Evolutionary conservation across 1,140 invertebrate genomes (phyloP), one percentile per base, ranked within the genome.

Genomic region (Muscidifurax raptorellus): DNA sequence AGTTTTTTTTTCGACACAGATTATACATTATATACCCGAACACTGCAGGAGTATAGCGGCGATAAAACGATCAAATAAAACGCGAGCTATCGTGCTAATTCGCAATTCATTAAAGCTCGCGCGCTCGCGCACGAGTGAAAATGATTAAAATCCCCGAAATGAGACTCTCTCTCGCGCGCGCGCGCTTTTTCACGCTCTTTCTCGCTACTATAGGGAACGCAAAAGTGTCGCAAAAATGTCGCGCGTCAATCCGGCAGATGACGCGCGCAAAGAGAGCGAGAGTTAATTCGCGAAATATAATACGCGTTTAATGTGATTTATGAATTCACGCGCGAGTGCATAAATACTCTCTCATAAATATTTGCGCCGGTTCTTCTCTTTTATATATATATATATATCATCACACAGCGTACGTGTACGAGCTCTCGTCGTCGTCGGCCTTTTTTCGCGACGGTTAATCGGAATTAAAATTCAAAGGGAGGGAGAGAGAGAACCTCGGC

Each of bases 391-490:
- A 18, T 22, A 72, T 44, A 75, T 75, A 75, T 47, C 44, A 25
- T 15, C 27, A 13, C 27, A 71, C 6, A 47, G 18, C 12, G 32
- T 4, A 71, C 52, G 18, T 18, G 18, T 59, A 59, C 25, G 32
- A 40, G 75, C 47, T 25, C 27, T 66, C 52, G 28, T 12, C 72
- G 83, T 79, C 66, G 74, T 84, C 81, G 82, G 64, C 64, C 77
- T 80, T 88, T 88, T 79, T 64, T 79, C 71, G 52, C 30, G 28
- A 12, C 84, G 86, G 81, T 88, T 90, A 90, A 89, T 89, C 85
- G 86, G 88, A 89, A 90, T 90, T 89, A 89, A 90, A 90, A 82
- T 82, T 74, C 80, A 82, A n/a, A 59, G 52, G 52, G 15, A n/a
- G 52, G 22, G 18, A 59, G 47, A 52, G 47, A 59, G n/a, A 59